Base-by-base conservation (phyloP, 2,113 vertebrate genomes). In the Amblyornis subalaris region DNA sequence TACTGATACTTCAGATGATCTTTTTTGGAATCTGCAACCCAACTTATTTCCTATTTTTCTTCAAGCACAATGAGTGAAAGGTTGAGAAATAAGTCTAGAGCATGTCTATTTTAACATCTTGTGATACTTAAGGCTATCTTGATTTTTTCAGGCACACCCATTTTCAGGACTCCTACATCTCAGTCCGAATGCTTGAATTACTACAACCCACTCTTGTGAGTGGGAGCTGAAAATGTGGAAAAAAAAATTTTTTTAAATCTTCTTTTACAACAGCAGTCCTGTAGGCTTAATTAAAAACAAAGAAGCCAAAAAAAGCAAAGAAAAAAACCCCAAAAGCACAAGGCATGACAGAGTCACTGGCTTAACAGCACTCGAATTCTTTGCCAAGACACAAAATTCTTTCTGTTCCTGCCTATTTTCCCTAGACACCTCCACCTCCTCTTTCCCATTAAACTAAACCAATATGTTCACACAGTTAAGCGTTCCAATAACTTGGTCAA, bases 351-450 rank as follows among this genome's bases (percentile, higher is more conserved):
- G 40, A 94, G 91, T 85, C 84, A 81, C 26, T 61, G 85, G 85
- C 66, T 95, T 85, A 94, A 67, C 33, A 94, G 93, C 78, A 76
- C 40, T 88, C 53, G 54, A 93, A 80, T 57, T 69, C 55, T 77
- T 85, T 93, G 92, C 92, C 95, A 96, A 96, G 79, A 86, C 76
- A 93, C 33, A 90, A 54, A 86, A 95, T 82, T 76, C 77, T 91
- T 94, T 94, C 89, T 95, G 91, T 82, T 95, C 91, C 74, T 92
- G 87, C 45, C 71, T 93, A 36, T 93, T 94, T 95, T 93, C 91
- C 96, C 93, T 40, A 92, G 89, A 89, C 89, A 91, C 70, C 74
- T 94, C 88, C 95, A 96, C 94, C 90, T 95, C 88, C 92, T 96
- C 85, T 60, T 93, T 71, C 47, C 80, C 29, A 65, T 85, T 95